Conservation (phyloP, 2,888 invertebrate genomes). For the Lymantria monacha region DNA sequence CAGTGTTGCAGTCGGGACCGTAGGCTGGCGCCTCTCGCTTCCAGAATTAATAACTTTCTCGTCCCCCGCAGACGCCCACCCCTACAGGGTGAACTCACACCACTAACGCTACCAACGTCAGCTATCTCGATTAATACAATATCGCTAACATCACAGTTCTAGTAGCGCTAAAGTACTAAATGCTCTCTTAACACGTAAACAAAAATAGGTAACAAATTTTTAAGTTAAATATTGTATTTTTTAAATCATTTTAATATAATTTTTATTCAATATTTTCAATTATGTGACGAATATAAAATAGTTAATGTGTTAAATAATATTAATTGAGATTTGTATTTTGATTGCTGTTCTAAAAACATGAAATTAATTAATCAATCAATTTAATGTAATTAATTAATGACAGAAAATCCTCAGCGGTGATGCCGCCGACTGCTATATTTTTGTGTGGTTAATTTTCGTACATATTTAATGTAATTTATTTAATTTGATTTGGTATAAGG, state of each 20-base stretch:
- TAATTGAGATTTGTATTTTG: too few species aligned
- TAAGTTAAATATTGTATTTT: not conserved
- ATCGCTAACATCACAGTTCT: slow-evolving; percentile 29
- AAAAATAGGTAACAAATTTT: not conserved
- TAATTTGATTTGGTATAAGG: too few species aligned
- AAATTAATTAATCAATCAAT: too few species aligned
- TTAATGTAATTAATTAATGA: too few species aligned
- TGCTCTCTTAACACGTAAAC: slow-evolving; percentile 14
- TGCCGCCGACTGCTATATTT: too few species aligned
- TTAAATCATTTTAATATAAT: not conserved
- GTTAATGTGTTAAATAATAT: too few species aligned
- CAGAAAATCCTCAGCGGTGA: too few species aligned
- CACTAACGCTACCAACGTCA: slow-evolving; percentile 42
- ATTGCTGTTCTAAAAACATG: too few species aligned
- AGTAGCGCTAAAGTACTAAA: slow-evolving; percentile 17
- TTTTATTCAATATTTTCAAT: not conserved
- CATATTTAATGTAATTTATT: too few species aligned
- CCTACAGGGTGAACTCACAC: slow-evolving; percentile 38
- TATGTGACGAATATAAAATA: too few species aligned
- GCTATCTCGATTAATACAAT: slow-evolving; percentile 47
- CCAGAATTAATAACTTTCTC: slow-evolving; percentile 81
- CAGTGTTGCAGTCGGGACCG: slow-evolving; percentile 72
- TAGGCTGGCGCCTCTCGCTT: slow-evolving; percentile 78
- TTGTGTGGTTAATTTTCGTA: too few species aligned
- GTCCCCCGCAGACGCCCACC: slow-evolving; percentile 46